Base-by-base conservation (phyloP, 2,888 invertebrate species). In the Drosophila nigricruria region DNA sequence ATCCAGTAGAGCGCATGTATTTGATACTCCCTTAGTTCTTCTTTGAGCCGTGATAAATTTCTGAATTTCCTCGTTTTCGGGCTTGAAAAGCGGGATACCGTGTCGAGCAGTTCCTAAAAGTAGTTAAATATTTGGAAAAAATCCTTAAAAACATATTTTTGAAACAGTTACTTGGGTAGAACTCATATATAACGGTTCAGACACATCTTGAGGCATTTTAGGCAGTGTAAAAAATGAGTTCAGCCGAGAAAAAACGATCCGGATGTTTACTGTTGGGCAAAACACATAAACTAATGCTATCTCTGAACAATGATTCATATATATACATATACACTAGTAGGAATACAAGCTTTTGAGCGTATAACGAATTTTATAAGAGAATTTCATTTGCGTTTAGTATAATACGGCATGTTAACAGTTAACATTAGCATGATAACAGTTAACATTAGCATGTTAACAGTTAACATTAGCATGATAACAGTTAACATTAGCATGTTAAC, bases 51-150 rank as follows among this genome's bases (percentile, higher is more conserved):
- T 18, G 18, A n/a, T 10, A 36, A 6, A 1, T 3, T 36, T 5
- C 2, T 3, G 20, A 20, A 1, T 0, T 1, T 0, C 1, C 5
- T 2, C 5, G 32, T 9, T 0, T 9, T 14, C 2, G 0, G 0
- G 20, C 9, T 2, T 20, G 14, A 9, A 16, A 16, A 34, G 0
- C 20, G 16, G 8, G 0, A 0, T 34, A 50, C 1, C 20, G 34
- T 20, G 2, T 34, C 8, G 3, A 4, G 14, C 20, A 50, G 20
- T 16, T 50, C 32, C 50, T 50, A 50, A 16, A 20, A 1, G 16
- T 9, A 20, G 2, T 9, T 0, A 16, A 34, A 20, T 30, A 9
- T 23, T 50, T 16, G 4, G 0, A 30, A 9, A 34, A 16, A 34
- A 14, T 20, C 0, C 32, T 20, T 32, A 18, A 14, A 8, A 34